phyloP scores from a whole-genome alignment of 2,888 invertebrate species.

The Cybosia mesomella region DNA sequence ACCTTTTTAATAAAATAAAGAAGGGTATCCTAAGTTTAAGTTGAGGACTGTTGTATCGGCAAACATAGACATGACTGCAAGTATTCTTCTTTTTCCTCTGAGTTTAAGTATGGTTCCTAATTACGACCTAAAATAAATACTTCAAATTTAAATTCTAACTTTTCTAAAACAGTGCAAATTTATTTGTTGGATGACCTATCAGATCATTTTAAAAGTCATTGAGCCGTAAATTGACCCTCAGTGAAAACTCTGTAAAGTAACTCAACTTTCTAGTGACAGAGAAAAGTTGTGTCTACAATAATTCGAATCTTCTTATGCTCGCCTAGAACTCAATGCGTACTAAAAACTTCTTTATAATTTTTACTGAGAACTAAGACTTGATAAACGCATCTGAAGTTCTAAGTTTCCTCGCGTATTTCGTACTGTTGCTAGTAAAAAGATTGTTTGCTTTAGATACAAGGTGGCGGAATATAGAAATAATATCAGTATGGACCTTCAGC shows the following conservation, averaged over 20 bases:
- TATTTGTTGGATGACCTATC: not conserved
- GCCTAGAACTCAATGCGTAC: slow-evolving; percentile 17
- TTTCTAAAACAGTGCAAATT: not conserved
- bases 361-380: not conserved
- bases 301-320: not conserved
- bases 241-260: not conserved
- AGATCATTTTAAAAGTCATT: not conserved
- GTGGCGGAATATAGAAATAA: not conserved
- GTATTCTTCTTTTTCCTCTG: no score
- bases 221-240: not conserved
- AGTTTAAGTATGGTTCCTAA: no score
- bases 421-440: not conserved
- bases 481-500: not conserved
- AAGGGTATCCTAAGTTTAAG: not conserved
- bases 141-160: not conserved
- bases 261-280: not conserved
- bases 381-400: not conserved
- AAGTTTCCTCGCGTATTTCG: not conserved
- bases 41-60: not conserved
- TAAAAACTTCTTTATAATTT: slow-evolving; percentile 11
- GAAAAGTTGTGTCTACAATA: slow-evolving; percentile 9
- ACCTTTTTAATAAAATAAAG: no score
- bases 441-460: not conserved
- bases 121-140: no score
- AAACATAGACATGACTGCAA: not conserved